A percentile compares a stretch with the other conserved stretches of the same genome.
Conservation (phyloP, 1,140 invertebrate species). For the Thaumatotibia leucotreta region DNA sequence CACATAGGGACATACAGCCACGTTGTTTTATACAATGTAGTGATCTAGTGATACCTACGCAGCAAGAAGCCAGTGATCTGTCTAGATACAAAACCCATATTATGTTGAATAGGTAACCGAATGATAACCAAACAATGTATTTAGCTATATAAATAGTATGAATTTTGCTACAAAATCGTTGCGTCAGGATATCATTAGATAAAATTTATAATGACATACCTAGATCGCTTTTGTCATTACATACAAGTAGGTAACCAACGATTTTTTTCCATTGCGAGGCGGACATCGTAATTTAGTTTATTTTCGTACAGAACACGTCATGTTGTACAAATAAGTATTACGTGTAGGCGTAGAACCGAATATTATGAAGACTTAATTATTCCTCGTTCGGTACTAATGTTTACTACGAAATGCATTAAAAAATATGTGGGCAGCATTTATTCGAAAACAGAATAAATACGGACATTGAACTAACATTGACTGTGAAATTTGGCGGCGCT, state of each 20-base stretch:
- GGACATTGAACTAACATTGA: neutral
- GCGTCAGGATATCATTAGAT: neutral
- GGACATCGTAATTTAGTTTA: conserved; percentile 12
- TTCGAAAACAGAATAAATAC: neutral
- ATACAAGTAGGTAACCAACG: neutral
- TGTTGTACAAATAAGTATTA: conserved; percentile 9
- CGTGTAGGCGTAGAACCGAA: neutral
- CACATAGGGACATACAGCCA: too few relatives aligned
- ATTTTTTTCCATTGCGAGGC: neutral
- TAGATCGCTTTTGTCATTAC: neutral
- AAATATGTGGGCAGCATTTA: neutral
- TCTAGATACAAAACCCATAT: too few relatives aligned
- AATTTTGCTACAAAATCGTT: neutral
- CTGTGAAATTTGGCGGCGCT: neutral
- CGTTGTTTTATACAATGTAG: too few relatives aligned
- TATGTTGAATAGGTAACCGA: too few relatives aligned
- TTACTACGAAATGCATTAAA: conserved; percentile 14
- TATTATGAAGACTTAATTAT: conserved; percentile 12
- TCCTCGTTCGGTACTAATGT: conserved; percentile 11
- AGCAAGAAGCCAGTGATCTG: too few relatives aligned
- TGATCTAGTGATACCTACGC: too few relatives aligned
- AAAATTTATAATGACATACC: neutral
- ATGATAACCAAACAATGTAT: too few relatives aligned
- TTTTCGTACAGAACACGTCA: conserved; percentile 1
- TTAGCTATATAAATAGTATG: too few relatives aligned